Evolutionary conservation across 2,888 invertebrate species (phyloP), one percentile per base, ranked within the genome.

Genomic region (Phania funesta): DNA sequence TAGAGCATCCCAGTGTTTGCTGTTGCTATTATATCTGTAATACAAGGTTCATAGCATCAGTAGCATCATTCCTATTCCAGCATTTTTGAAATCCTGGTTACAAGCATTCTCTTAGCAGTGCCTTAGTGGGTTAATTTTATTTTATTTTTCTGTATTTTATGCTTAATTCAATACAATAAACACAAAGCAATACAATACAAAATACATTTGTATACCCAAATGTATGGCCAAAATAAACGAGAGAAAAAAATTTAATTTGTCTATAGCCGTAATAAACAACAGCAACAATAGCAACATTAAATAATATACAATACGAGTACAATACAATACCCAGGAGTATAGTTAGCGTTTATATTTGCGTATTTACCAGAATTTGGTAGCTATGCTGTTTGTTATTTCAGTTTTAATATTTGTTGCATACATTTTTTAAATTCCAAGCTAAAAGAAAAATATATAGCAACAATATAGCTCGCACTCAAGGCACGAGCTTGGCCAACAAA

Each of bases 341-440:
- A 78, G 82, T 82, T 82, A 82, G 78, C 82, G 70, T 38, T 70
- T 75, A 18, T 46, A 75, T 78, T 82, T 82, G 75, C 52, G 70
- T 70, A 78, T 77, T 76, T 73, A 29, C 35, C 48, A 73, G 73
- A 54, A 29, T 67, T 80, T 64, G 62, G 29, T 60, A 41, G 24
- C 44, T 46, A 3, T 58, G 9, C 52, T 60, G 46, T 70, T 78
- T 71, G 71, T 60, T 75, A 26, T 50, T 68, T 56, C 46, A 67
- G 46, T 60, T 73, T 62, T 48, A 56, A 56, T 83, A 80, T 80
- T 80, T 73, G 67, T 83, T 76, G 76, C 67, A 80, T 80, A 73
- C 48, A 76, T 76, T 80, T 76, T 71, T 64, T 9, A 73, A 76
- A 80, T 62, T 76, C 48, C 50, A 48, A 20, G 41, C 26, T 26